Conservation (phyloP, 2,113 vertebrate genomes). For the Salvator merianae region DNA sequence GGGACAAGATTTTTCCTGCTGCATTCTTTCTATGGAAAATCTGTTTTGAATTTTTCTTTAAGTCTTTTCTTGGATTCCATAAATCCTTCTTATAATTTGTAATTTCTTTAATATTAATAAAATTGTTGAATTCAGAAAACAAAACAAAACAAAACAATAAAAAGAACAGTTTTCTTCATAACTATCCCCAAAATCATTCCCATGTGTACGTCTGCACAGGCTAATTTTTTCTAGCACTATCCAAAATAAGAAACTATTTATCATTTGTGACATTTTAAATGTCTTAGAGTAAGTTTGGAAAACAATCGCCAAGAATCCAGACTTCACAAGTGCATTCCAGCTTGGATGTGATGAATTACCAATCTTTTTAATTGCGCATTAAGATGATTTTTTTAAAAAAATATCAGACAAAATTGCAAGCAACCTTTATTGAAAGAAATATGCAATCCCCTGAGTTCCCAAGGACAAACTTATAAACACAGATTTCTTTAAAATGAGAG, state of each 20-base stretch:
- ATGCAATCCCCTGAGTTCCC: background rate
- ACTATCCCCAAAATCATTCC: background rate
- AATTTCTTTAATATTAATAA: too few relatives aligned
- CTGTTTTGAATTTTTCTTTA: too few relatives aligned
- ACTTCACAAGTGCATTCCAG: background rate
- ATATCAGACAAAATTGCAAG: background rate
- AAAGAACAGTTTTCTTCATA: background rate
- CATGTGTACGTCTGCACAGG: background rate
- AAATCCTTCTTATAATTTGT: too few relatives aligned
- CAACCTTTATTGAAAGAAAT: background rate
- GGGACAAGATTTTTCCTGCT: background rate
- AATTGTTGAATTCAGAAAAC: too few relatives aligned
- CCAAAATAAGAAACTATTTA: background rate
- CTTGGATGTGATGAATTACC: background rate
- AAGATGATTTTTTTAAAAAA: background rate
- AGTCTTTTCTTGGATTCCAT: too few relatives aligned
- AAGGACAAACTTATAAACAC: background rate
- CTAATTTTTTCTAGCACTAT: too few relatives aligned
- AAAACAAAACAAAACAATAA: background rate
- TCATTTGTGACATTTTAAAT: background rate
- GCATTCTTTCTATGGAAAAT: background rate
- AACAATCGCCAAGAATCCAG: background rate
- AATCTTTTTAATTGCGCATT: background rate
- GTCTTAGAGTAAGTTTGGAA: background rate
- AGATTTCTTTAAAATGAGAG: slow-evolving; percentile 1